Evolutionary conservation across 2,113 vertebrate species (phyloP).

Genomic region (Silurus meridionalis): DNA sequence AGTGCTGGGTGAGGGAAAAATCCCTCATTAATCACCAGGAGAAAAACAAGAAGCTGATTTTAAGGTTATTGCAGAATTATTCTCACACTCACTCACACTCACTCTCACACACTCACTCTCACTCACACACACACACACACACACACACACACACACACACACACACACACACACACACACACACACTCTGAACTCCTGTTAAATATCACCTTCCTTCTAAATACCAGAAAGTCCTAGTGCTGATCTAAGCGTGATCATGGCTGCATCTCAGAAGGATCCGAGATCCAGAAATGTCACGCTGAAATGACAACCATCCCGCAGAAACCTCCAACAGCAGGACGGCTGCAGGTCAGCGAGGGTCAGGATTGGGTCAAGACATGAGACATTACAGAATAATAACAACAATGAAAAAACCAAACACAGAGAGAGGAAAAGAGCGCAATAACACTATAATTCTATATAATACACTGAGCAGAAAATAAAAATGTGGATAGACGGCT

Average conservation of each 20-base stretch:
- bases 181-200: not conserved
- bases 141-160: not conserved
- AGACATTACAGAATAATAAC: conserved; percentile 22
- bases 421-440: not conserved
- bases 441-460: not conserved
- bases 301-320: conserved; percentile 45
- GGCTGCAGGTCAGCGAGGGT: not conserved
- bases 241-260: not conserved
- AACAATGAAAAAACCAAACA: not conserved
- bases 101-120: not conserved
- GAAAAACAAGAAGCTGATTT: not conserved
- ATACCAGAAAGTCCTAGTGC: not conserved
- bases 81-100: not conserved
- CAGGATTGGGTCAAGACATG: not conserved
- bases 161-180: not conserved
- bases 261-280: not conserved
- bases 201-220: not conserved
- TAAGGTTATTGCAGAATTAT: not conserved
- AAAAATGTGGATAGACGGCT: not conserved
- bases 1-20: not conserved
- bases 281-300: conserved; percentile 25
- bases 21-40: not conserved
- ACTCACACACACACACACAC: not conserved
- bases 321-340: conserved; percentile 32
- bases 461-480: not conserved